A percentile compares a stretch with the other conserved stretches of the same genome.
These are phyloP conservation scores for Apoda limacodes DNA, from an alignment of 2,888 invertebrate species.

Conservation along the genomic window DNA sequence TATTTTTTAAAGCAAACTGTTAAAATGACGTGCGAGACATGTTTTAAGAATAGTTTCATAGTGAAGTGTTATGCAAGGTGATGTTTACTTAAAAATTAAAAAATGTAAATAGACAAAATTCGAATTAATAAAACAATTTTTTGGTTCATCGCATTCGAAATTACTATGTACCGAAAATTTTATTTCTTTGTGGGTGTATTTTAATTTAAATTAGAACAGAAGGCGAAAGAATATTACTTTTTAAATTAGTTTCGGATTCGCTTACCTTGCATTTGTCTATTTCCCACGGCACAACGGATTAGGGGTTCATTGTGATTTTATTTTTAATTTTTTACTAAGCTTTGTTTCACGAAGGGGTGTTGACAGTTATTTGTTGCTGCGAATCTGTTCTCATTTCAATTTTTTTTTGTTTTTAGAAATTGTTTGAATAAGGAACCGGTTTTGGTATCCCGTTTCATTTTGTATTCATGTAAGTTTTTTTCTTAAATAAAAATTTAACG, in stretches of 20 bases:
- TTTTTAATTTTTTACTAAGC: conserved; percentile 32
- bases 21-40: no score
- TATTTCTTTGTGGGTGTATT: no score
- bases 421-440: conserved; percentile 61
- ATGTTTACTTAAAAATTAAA: no score
- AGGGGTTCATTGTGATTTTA: conserved; percentile 52
- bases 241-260: conserved; percentile 67
- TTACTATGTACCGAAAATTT: no score
- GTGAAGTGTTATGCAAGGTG: no score
- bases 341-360: conserved; percentile 68
- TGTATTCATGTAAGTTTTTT: conserved; percentile 52
- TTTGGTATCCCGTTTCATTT: conserved; percentile 48
- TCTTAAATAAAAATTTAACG: conserved; percentile 58
- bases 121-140: no score
- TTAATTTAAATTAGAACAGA: conserved; percentile 34
- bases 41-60: no score
- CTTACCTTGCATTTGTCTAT: conserved; percentile 62
- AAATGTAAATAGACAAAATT: no score
- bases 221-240: conserved; percentile 50
- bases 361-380: conserved; percentile 66
- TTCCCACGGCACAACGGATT: conserved; percentile 64
- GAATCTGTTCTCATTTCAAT: conserved; percentile 48
- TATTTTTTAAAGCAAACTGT: no score
- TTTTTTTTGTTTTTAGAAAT: conserved; percentile 54
- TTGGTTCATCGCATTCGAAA: no score